These are phyloP conservation scores for Perodicticus potto DNA, from an alignment of 2,797 vertebrate species.

Conservation along the genomic window DNA sequence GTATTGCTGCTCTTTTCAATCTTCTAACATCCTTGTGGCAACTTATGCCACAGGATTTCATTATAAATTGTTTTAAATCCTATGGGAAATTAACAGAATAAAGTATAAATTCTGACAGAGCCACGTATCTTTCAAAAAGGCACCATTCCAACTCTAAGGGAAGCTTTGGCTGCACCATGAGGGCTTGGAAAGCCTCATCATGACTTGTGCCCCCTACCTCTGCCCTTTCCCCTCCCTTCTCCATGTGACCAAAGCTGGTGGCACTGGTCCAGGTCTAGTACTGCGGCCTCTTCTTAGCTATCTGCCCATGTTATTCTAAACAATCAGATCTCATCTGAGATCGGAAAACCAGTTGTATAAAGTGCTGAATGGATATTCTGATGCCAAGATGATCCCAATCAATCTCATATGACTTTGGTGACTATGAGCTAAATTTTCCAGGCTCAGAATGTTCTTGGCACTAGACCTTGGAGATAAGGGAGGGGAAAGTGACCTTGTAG, in stretches of 20 bases:
- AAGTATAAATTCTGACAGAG: neutral
- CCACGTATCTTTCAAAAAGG: neutral
- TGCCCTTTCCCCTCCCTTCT: neutral
- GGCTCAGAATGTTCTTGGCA: neutral
- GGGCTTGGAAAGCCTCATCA: neutral
- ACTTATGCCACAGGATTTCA: neutral
- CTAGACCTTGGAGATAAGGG: neutral
- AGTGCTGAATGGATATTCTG: neutral
- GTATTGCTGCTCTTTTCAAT: neutral
- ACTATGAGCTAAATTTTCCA: conserved; percentile 15
- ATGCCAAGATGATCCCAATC: conserved; percentile 50
- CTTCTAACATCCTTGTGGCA: neutral
- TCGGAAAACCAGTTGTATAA: neutral
- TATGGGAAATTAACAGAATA: conserved; percentile 12
- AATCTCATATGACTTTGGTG: neutral
- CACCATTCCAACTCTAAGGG: neutral
- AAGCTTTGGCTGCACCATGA: neutral
- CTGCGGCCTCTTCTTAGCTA: neutral
- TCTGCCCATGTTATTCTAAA: neutral
- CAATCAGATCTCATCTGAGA: neutral
- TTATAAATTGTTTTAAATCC: conserved; percentile 15
- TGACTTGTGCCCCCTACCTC: neutral
- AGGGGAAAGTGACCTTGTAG: conserved; percentile 5
- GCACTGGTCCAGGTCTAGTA: too few species aligned
- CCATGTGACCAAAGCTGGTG: neutral